These are phyloP conservation scores for Eudasyphora cyanicolor DNA, from an alignment of 2,888 invertebrate species.

Conservation along the genomic window DNA sequence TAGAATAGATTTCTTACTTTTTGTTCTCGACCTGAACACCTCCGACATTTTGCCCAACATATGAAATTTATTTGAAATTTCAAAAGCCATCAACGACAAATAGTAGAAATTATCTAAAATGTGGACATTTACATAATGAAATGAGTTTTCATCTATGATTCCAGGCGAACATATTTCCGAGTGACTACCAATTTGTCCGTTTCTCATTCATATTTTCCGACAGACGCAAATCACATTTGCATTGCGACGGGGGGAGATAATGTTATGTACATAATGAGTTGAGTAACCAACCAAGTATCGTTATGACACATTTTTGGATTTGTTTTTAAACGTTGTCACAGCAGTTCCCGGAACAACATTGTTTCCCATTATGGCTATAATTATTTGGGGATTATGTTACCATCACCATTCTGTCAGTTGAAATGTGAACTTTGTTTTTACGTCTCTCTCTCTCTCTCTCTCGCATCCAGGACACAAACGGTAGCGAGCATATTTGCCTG, in stretches of 20 bases:
- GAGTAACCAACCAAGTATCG: not conserved
- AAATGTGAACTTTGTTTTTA: not conserved
- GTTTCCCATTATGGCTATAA: not conserved
- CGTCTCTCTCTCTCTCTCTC: too few species aligned
- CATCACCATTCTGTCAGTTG: not conserved
- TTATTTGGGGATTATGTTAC: not conserved
- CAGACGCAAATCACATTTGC: too few species aligned
- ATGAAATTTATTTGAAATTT: not conserved
- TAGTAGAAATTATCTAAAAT: not conserved
- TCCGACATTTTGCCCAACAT: not conserved
- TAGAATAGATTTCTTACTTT: too few species aligned
- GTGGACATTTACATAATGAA: constrained; percentile 46
- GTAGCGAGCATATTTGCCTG: too few species aligned
- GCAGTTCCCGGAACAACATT: not conserved
- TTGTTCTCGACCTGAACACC: not conserved
- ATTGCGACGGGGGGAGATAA: too few species aligned
- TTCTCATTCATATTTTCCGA: too few species aligned
- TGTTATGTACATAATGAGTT: too few species aligned
- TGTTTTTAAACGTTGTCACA: constrained; percentile 18
- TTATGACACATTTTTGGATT: constrained; percentile 17
- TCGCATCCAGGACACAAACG: too few species aligned
- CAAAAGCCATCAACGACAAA: not conserved
- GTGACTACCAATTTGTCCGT: too few species aligned
- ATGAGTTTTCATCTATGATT: constrained; percentile 29
- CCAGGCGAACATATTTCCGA: not conserved